Evolutionary conservation across 2,888 invertebrate genomes (phyloP), one percentile per base, ranked within the genome.

Genomic region (Aradus depressus): DNA sequence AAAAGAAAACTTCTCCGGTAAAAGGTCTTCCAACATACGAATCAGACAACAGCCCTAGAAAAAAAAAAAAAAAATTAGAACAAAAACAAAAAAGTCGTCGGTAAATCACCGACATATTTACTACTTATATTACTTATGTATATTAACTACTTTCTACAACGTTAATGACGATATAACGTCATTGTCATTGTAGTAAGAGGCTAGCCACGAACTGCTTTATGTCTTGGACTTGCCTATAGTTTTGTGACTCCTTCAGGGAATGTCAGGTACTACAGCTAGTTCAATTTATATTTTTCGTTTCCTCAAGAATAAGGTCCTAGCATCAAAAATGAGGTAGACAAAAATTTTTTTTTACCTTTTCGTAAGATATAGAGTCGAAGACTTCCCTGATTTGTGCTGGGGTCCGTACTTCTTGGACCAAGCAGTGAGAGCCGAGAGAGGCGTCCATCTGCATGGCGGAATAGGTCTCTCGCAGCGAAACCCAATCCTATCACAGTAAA

Each of bases 361-460:
- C 80, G 64, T 96, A 95, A 0, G 92, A 88, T 55, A 96, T 92
- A 0, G 76, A 68, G 66, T 95, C 93, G 65, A 95, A 95, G 50
- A 92, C 81, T 59, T 89, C 84, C 0, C 86, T 88, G 50, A 95
- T 93, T 71, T 95, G 81, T 64, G 84, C 83, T 0, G 93, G 92
- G 56, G 86, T 85, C 22, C 74, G 72, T 12, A 92, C 92, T 0
- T 75, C 75, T 65, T 87, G 83, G 5, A 91, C 83, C 54, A 96
- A 90, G 0, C 93, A 88, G 70, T 93, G 93, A 1, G 92, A 89
- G 44, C 82, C 84, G 3, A 82, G 67, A 41, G 84, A 83, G 0
- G 85, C 77, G 64, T 96, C 95, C 2, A 79, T 70, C 10, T 70
- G 70, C 55, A 92, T 65, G 0, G 87, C 90, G 0, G 75, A 66